Evolutionary conservation across 2,113 vertebrate species (phyloP), one percentile per base, ranked within the genome.

Genomic region (Mobula hypostoma): DNA sequence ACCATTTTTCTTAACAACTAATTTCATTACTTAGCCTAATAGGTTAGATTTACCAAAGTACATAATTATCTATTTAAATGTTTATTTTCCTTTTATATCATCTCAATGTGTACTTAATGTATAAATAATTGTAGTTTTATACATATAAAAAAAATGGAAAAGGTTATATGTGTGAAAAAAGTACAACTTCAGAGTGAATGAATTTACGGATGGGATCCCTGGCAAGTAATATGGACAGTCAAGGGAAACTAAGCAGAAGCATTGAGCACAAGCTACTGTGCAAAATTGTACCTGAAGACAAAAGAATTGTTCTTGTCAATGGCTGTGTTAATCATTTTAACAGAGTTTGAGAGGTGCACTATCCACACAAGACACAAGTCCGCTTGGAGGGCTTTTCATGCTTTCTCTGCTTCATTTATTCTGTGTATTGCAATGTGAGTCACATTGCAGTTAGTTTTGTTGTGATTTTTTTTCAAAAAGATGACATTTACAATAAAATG

Each of bases 401-500:
- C 32, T 17, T 87, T 27, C 24, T 87, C 58, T 61, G 61, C 14
- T 14, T 29, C 58, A 88, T 88, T 88, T 87, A 63, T 87, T 48
- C n/a, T 92, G 90, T 36, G 24, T 48, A 92, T 19, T 48, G 66
- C 70, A 29, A 93, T 27, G 68, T 56, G n/a, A 93, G 40, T 74
- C 70, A 93, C 70, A 48, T 29, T 93, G 36, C 36, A 76, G 6
- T 93, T 93, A 36, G 76, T 93, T 74, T 27, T 93, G n/a, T 24
- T 93, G 7, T 70, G 17, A 48, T 56, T 93, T 93, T 90, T 27
- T 21, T 87, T 74, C 70, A 74, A 40, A 56, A 92, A 56, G 32
- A 48, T 76, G 68, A 74, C 36, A 29, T 93, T 93, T 93, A 56
- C 70, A 93, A 93, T 93, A 93, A 93, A 93, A 74, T 48, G 56